Evolutionary conservation across 2,888 invertebrate genomes (phyloP), one percentile per base, ranked within the genome.

Genomic region (Cheilosia soror): DNA sequence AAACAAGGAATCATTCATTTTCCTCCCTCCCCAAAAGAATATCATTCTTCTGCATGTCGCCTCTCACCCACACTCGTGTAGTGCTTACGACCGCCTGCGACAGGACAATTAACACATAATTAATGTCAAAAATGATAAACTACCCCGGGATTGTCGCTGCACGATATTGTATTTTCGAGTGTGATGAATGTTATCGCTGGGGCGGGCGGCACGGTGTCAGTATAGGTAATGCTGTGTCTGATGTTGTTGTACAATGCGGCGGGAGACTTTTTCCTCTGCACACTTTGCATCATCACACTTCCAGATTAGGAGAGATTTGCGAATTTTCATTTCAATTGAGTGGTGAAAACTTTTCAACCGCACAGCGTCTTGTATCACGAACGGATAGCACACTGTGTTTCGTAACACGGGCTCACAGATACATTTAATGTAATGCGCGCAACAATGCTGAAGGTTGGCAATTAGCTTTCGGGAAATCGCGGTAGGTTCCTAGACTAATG

Each of bases 31-130:
- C 47, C 11, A 63, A 75, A 63, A 76, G 29, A 51, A 75, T 47
- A 73, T 60, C 37, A 80, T 49, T 63, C 49, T 44, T 55, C 62
- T 33, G 44, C 33, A 68, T 73, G 68, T 68, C 66, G 29, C n/a
- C 15, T 49, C 44, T 31, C 33, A 42, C 68, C 49, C 66, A 60
- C 29, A 53, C 68, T 63, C 47, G 20, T 47, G 47, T 60, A 58
- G 55, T 27, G 42, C 37, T 63, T 57, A 44, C 47, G 27, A 65
- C 68, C 62, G 75, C 58, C 79, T 75, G 42, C 60, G 80, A 85
- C 84, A 85, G 75, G 75, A 76, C 80, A 85, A 85, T 85, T 85
- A 85, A 80, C 84, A 85, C 84, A 85, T 80, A 80, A 80, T 85
- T 76, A 85, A 76, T 80, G 84, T 85, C 84, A 76, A 51, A 79